A percentile compares a stretch with the other conserved stretches of the same genome.
Evolutionary conservation across 2,797 vertebrate species (phyloP).

Genomic region (Stomatorhinus walkeri): DNA sequence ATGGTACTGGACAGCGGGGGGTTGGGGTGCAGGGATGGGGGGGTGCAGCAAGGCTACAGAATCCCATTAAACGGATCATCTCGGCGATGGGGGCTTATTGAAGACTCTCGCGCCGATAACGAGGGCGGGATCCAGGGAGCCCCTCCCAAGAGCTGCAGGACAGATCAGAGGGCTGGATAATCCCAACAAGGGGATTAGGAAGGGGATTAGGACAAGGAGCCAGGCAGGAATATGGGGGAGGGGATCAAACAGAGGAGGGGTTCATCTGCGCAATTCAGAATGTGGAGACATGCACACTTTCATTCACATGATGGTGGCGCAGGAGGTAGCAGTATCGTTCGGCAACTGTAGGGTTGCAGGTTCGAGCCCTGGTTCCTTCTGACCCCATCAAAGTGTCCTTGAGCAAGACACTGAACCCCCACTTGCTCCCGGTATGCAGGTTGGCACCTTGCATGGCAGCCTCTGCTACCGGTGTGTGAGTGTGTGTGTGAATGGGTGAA

Average conservation of each 20-base stretch:
- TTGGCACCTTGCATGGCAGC: too few species aligned
- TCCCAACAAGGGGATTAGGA: slow-evolving; percentile 8
- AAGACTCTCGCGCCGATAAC: not conserved
- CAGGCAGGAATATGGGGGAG: not conserved
- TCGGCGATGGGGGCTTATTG: not conserved
- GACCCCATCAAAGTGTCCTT: too few species aligned
- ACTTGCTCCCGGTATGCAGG: too few species aligned
- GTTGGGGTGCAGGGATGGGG: not conserved
- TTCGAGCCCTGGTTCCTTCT: too few species aligned
- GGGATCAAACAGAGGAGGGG: too few species aligned
- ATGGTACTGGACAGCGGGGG: not conserved
- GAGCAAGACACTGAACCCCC: too few species aligned
- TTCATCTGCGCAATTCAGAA: not conserved
- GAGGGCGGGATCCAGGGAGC: not conserved
- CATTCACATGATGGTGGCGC: too few species aligned
- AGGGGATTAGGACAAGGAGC: not conserved
- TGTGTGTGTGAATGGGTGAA: too few species aligned
- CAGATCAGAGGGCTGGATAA: slow-evolving; percentile 11
- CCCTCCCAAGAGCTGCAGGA: not conserved
- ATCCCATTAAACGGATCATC: slow-evolving; percentile 1
- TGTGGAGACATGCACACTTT: not conserved
- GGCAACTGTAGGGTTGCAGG: too few species aligned
- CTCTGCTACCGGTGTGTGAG: too few species aligned
- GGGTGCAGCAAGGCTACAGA: not conserved
- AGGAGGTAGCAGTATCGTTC: too few species aligned